phyloP scores from a whole-genome alignment of 2,113 vertebrate genomes.

The Todiramphus chloris region DNA sequence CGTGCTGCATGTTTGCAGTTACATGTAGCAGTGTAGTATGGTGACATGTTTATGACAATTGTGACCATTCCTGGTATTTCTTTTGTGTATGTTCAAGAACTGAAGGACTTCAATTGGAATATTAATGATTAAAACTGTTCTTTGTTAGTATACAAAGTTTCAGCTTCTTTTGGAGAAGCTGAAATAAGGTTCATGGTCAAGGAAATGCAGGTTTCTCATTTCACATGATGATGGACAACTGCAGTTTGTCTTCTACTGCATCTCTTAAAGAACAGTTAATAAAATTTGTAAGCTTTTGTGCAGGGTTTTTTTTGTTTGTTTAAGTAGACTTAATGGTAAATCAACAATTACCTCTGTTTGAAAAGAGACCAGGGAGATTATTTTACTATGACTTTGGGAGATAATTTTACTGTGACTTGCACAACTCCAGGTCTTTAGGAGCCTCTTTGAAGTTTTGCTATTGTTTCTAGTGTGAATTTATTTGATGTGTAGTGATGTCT shows the following conservation, averaged over 20 bases:
- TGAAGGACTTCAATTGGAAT: background rate
- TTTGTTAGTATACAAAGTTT: background rate
- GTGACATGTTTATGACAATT: background rate
- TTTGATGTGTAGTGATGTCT: slow-evolving; percentile 10
- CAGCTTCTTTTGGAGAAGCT: background rate
- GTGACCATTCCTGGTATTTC: background rate
- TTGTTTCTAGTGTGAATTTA: slow-evolving; percentile 24
- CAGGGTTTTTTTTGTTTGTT: background rate
- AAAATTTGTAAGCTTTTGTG: background rate
- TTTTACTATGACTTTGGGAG: slow-evolving; percentile 32
- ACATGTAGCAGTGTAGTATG: background rate
- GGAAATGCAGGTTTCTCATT: background rate
- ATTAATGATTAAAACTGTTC: background rate
- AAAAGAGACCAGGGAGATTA: slow-evolving; percentile 37
- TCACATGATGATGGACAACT: background rate
- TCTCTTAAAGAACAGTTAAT: background rate
- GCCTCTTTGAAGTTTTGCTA: slow-evolving; percentile 46
- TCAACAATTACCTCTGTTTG: slow-evolving; percentile 44
- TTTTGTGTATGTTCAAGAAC: background rate
- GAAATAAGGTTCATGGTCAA: background rate
- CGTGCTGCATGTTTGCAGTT: background rate
- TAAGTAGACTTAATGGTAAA: slow-evolving; percentile 20
- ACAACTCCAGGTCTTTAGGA: slow-evolving; percentile 20
- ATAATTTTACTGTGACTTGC: slow-evolving; percentile 32
- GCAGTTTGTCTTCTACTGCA: background rate